phyloP scores from a whole-genome alignment of 1,140 invertebrate species.

The Pachyrhynchus sulphureomaculatus region DNA sequence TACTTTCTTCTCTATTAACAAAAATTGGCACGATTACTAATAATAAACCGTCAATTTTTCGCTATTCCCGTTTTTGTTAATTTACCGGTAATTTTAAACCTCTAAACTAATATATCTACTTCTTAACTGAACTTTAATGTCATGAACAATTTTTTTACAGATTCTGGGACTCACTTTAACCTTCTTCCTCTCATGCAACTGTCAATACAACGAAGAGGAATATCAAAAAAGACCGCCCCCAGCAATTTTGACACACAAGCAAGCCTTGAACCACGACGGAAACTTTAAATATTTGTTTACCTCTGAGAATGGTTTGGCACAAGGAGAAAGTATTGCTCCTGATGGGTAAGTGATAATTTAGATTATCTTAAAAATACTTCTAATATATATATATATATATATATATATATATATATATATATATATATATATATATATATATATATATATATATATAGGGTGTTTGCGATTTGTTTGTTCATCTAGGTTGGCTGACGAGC shows the following conservation, averaged over 20 bases:
- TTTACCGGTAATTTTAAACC: no score
- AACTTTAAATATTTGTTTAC: slow-evolving; percentile 65
- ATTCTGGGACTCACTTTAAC: not conserved
- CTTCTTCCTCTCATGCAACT: slow-evolving; percentile 7
- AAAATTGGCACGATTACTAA: no score
- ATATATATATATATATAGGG: not conserved
- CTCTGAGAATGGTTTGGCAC: slow-evolving; percentile 65
- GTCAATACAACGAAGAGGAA: slow-evolving; percentile 28
- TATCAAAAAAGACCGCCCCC: slow-evolving; percentile 42
- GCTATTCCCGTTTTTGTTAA: no score
- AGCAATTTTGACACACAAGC: slow-evolving; percentile 48
- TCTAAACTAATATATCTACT: no score
- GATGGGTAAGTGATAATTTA: slow-evolving; percentile 59
- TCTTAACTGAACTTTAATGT: no score
- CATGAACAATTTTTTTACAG: no score
- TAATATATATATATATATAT: no score
- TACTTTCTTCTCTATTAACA: no score
- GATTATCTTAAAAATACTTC: no score
- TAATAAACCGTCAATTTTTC: no score
- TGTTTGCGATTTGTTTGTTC: no score
- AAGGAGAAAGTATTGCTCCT: slow-evolving; percentile 63
- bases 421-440: not conserved
- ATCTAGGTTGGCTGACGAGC: no score
- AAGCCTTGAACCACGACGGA: slow-evolving; percentile 55
- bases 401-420: not conserved